Evolutionary conservation across 2,888 invertebrate genomes (phyloP).

Genomic region (Dryococelus australis): DNA sequence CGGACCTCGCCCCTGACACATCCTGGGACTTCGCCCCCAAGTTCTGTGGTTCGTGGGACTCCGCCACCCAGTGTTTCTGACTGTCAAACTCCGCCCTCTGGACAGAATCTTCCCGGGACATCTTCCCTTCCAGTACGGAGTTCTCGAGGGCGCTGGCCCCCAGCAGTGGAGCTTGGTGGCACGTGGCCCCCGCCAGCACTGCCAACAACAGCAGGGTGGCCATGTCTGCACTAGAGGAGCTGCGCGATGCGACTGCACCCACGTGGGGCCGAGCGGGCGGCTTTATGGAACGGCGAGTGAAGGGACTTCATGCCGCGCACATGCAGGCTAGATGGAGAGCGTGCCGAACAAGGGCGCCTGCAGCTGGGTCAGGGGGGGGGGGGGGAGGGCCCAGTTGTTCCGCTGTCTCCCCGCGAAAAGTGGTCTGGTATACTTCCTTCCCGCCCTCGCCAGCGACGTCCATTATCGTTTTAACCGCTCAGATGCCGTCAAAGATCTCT

Average conservation of each 20-base stretch:
- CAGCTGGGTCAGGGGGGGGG: no score
- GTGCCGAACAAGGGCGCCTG: background rate
- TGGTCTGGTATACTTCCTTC: no score
- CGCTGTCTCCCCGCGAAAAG: no score
- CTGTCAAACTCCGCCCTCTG: conserved; percentile 20
- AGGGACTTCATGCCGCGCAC: background rate
- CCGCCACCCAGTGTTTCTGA: background rate
- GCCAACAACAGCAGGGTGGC: no score
- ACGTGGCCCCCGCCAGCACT: background rate
- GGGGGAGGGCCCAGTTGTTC: no score
- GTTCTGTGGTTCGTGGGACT: background rate
- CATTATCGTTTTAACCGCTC: no score
- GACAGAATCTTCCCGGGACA: background rate
- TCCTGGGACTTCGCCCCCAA: background rate
- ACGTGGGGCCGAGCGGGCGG: background rate
- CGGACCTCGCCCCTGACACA: background rate
- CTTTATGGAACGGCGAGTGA: background rate
- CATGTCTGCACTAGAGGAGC: no score
- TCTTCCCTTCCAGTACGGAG: background rate
- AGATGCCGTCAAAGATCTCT: no score
- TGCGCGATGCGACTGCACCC: no score
- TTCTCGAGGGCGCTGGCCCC: background rate
- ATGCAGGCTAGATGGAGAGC: background rate
- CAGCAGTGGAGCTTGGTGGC: background rate
- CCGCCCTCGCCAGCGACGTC: no score